A percentile compares a stretch with the other conserved stretches of the same genome.
phyloP scores from a whole-genome alignment of 2,113 vertebrate species.

The Emydura subglobosa region DNA sequence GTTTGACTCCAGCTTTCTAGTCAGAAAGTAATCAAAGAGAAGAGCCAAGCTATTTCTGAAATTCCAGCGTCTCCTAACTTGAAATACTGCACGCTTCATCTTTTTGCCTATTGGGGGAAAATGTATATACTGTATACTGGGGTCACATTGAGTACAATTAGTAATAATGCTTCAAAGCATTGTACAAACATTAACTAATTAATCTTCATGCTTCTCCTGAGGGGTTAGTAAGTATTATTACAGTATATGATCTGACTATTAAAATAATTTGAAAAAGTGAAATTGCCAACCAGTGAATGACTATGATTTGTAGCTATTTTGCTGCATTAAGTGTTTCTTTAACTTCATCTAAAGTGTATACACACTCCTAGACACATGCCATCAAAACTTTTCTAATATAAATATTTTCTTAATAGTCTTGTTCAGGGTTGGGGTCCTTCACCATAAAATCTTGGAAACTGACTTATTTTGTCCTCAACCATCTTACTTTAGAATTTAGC shows the following conservation, averaged over 20 bases:
- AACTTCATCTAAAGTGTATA: not conserved
- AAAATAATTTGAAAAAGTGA: not conserved
- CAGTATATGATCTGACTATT: not conserved
- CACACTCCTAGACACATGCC: not conserved
- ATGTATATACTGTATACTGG: slow-evolving; percentile 19
- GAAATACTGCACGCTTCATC: slow-evolving; percentile 33
- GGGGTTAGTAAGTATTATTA: not conserved
- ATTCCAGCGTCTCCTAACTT: slow-evolving; percentile 51
- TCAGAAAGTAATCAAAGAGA: slow-evolving; percentile 74
- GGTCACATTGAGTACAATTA: slow-evolving; percentile 21
- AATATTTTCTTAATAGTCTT: slow-evolving; percentile 22
- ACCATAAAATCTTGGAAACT: not conserved
- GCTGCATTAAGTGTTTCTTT: not conserved
- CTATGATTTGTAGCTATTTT: not conserved
- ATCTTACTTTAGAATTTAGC: not conserved
- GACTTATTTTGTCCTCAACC: slow-evolving; percentile 26
- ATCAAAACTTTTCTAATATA: not conserved
- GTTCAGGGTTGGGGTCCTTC: not conserved
- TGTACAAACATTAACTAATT: not conserved
- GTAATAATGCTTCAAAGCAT: slow-evolving; percentile 30
- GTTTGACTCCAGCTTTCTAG: slow-evolving; percentile 58
- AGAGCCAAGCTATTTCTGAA: slow-evolving; percentile 67
- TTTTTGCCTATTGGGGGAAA: not conserved
- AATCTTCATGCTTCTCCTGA: not conserved
- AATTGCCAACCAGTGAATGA: not conserved